phyloP scores from a whole-genome alignment of 2,797 vertebrate species.

The Heliangelus exortis region DNA sequence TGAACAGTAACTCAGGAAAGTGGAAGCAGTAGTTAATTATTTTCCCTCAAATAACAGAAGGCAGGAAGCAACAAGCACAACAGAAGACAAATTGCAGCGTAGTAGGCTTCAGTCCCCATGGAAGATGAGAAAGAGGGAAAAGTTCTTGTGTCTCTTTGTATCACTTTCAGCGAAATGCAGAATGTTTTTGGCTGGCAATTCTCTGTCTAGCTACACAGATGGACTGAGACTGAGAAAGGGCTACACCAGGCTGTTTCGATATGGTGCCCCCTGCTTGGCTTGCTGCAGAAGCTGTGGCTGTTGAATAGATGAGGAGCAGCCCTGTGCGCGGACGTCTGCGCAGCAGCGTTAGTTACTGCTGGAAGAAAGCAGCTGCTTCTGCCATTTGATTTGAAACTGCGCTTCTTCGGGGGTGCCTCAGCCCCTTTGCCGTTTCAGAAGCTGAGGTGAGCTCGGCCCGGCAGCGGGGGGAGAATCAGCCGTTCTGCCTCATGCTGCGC shows the following conservation, averaged over 20 bases:
- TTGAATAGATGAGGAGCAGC: background rate
- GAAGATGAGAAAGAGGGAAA: background rate
- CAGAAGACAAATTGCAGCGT: background rate
- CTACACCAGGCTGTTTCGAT: accelerated
- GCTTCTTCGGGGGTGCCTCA: too few relatives aligned
- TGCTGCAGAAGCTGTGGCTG: background rate
- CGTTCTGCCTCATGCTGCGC: accelerated
- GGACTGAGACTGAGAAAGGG: background rate
- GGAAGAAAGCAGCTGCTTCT: background rate
- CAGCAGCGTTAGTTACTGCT: background rate
- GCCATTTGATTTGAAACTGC: background rate
- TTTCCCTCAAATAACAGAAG: background rate
- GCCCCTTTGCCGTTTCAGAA: background rate
- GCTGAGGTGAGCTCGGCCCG: accelerated
- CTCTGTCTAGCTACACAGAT: background rate
- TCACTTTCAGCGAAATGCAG: background rate
- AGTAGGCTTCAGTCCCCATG: background rate
- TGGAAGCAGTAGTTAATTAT: background rate
- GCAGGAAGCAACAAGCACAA: accelerated
- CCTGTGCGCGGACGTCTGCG: background rate
- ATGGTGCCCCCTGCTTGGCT: background rate
- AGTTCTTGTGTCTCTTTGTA: background rate
- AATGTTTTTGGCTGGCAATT: background rate
- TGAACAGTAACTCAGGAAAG: background rate
- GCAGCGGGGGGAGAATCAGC: accelerated